Conservation (phyloP, 2,888 invertebrate genomes). For the Drosophila subsilvestris region DNA sequence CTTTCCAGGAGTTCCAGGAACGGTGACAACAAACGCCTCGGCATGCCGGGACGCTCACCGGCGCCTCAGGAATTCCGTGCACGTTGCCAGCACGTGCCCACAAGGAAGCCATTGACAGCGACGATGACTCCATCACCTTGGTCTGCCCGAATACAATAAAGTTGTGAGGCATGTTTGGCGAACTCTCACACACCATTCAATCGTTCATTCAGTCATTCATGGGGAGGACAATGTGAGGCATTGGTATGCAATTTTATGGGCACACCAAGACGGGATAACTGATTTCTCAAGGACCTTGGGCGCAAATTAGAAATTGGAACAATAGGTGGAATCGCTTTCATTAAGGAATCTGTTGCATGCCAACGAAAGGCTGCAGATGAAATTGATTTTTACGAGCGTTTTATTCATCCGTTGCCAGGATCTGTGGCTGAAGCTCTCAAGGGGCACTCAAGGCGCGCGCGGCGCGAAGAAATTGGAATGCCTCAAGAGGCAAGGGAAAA, state of each 20-base stretch:
- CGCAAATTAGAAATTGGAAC: constrained; percentile 77
- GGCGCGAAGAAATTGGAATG: constrained; percentile 74
- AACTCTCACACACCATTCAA: constrained; percentile 14
- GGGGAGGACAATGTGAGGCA: constrained; percentile 36
- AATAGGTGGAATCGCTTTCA: constrained; percentile 71
- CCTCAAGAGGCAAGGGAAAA: constrained; percentile 43
- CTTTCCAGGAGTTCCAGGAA: constrained; percentile 32
- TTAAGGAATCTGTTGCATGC: constrained; percentile 74
- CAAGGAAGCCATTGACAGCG: constrained; percentile 60
- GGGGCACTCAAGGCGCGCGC: constrained; percentile 60
- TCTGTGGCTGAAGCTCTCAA: constrained; percentile 61
- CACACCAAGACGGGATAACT: constrained; percentile 46
- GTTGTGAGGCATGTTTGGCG: constrained; percentile 51
- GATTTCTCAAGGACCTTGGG: constrained; percentile 70
- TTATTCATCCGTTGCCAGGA: constrained; percentile 57
- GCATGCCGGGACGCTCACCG: constrained; percentile 59
- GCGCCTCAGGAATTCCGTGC: constrained; percentile 78
- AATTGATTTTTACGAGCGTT: constrained; percentile 73
- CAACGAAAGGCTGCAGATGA: constrained; percentile 65
- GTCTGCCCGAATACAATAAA: constrained; percentile 51
- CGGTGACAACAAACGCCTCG: constrained; percentile 54
- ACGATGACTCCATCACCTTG: constrained; percentile 34
- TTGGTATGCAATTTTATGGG: constrained; percentile 74
- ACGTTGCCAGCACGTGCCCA: constrained; percentile 81
- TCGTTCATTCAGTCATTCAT: not conserved